phyloP scores from a whole-genome alignment of 2,797 vertebrate species.

The Lophius americanus region DNA sequence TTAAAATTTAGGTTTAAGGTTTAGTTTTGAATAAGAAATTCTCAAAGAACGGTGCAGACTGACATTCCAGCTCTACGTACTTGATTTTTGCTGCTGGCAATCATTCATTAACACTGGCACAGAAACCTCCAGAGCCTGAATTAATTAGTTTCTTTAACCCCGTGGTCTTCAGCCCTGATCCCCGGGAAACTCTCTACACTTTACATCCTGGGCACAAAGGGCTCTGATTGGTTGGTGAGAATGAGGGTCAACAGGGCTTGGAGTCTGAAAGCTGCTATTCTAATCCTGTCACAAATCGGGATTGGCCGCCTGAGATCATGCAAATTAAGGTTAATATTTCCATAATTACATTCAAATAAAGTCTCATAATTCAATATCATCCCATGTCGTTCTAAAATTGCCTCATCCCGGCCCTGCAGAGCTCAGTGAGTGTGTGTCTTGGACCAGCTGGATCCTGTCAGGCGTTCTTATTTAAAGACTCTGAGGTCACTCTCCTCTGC shows the following conservation, averaged over 20 bases:
- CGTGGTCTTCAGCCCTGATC: conserved; percentile 2
- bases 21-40: background rate
- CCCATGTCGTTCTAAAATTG: background rate
- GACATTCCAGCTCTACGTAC: background rate
- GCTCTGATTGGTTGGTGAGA: conserved; percentile 5
- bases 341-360: conserved; percentile 12
- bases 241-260: conserved; percentile 27
- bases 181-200: background rate
- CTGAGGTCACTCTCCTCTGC: background rate
- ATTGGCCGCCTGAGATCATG: background rate
- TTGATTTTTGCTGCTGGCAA: background rate
- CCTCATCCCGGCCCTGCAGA: background rate
- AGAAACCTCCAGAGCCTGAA: conserved; percentile 18
- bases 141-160: conserved; percentile 9
- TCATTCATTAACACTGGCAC: background rate
- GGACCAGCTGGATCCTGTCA: background rate
- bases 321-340: conserved; percentile 7
- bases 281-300: background rate
- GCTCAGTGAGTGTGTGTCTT: background rate
- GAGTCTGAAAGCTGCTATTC: background rate
- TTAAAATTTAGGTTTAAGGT: background rate
- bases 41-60: background rate
- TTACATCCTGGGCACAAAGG: conserved; percentile 10
- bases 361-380: background rate
- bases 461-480: background rate